Base-by-base conservation (phyloP, 2,888 invertebrate genomes). In the Rutpela maculata region DNA sequence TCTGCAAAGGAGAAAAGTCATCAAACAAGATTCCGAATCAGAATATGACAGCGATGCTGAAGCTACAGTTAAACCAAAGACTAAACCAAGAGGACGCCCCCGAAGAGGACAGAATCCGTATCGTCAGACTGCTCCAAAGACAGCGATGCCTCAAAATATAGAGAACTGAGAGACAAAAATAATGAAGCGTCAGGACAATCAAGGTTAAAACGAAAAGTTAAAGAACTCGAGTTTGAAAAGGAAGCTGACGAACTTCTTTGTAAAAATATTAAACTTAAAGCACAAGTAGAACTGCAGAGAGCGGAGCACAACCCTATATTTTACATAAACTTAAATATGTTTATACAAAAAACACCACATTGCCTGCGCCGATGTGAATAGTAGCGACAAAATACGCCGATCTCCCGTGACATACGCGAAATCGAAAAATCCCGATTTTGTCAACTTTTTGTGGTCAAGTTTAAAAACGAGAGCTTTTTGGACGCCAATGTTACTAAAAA, bases 181-280 rank as follows among this genome's bases (percentile, higher is more conserved):
- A 95, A 95, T 87, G 95, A 95, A 89, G 95, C 95, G 60, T 95
- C 95, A 59, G 91, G 95, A 83, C 92, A 93, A 83, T 95, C 95
- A 0, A 90, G 95, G 80, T 92, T 93, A 90, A 95, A 95, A 85
- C 92, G 95, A 81, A 95, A 95, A 89, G 87, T 89, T 1, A 92
- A 92, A 78, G 93, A 93, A 82, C 82, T 83, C 18, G 90, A 91
- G 74, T 89, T 92, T 87, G 87, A 89, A 67, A 82, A 84, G 15
- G 90, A 90, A 78, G 89, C 90, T 0, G 86, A 91, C 26, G 91
- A 93, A 66, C 89, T 95, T 77, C 93, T 93, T 85, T 91, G 91
- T 72, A 91, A 91, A 83, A 95, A 95, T 87, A 91, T 92, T 79
- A 91, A 92, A 86, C 89, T 95, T 68, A 92, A 91, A 86, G 92